Evolutionary conservation across 2,888 invertebrate genomes (phyloP).

Genomic region (Cyclophora punctaria): DNA sequence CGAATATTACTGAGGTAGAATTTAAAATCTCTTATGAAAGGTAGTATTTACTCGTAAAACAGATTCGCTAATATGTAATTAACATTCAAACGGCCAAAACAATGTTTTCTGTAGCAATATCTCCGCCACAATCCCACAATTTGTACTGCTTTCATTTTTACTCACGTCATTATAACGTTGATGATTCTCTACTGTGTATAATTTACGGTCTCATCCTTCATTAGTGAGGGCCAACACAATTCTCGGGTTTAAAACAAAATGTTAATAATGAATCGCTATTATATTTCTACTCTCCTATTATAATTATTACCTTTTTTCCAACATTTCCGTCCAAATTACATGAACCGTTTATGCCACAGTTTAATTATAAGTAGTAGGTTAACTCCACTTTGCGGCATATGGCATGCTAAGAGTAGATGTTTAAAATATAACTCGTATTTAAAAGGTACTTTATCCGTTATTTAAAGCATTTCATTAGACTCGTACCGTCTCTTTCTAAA

Average conservation of each 20-base stretch:
- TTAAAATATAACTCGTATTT: too few species aligned
- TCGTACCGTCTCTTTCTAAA: too few species aligned
- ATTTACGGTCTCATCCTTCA: conserved; percentile 31
- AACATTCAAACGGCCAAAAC: too few species aligned
- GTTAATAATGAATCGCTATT: conserved; percentile 63
- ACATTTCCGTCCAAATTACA: conserved; percentile 56
- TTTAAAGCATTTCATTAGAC: too few species aligned
- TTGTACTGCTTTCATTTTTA: conserved; percentile 1
- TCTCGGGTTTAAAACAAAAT: conserved; percentile 32
- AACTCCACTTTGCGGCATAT: neutral
- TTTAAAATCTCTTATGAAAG: too few species aligned
- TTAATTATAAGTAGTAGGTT: conserved; percentile 1
- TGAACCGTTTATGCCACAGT: conserved; percentile 23
- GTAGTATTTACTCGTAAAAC: conserved; percentile 6
- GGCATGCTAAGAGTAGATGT: too few species aligned
- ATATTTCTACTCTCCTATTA: conserved; percentile 46
- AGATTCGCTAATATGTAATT: neutral
- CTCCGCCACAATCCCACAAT: conserved; percentile 1
- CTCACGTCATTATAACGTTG: conserved; percentile 7
- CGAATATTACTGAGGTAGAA: too few species aligned
- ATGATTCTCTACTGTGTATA: conserved; percentile 26
- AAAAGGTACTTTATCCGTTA: too few species aligned
- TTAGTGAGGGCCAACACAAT: conserved; percentile 34
- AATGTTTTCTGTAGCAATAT: conserved; percentile 3
- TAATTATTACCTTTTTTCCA: conserved; percentile 62